Evolutionary conservation across 1,140 invertebrate species (phyloP), one percentile per base, ranked within the genome.

Genomic region (Eumaeus atala): DNA sequence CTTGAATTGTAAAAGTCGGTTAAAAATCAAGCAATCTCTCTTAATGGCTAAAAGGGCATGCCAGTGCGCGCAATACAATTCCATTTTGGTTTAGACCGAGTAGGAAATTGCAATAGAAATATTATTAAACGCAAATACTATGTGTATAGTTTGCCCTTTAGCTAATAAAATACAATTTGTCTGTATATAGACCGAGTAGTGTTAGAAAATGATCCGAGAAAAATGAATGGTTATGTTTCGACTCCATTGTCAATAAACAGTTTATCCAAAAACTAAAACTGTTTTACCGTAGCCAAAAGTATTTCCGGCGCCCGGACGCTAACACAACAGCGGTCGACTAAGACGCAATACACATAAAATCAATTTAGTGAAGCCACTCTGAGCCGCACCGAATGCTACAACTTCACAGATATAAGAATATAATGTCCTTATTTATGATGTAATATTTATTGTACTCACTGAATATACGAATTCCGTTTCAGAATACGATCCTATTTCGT

Each of bases 281-380:
- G 48, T 67, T 64, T 54, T 36, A 49, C 44, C 21, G 21, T 3
- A 6, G 6, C 40, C 58, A 62, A 68, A 58, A 64, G 61, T 64
- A 67, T 66, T 58, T 57, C 44, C 59, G 56, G 51, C 53, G 51
- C 66, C 58, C 47, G 69, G 21, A 28, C 21, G 6, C 21, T 57
- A 67, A 62, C 65, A 69, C 58, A 70, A 59, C 60, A 66, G 55
- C 56, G 66, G 54, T 54, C 61, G 59, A 56, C 70, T 73, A 74
- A 77, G 62, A 73, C 64, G 67, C 74, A 76, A 79, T 83, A 85
- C 82, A 85, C 74, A 80, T 85, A 82, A 85, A 85, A 83, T 82
- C 80, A 85, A 83, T 85, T 85, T 83, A 67, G 60, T 66, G 77
- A 80, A 85, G 74, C 82, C 73, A 79, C 65, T 72, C 72, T 74